A percentile compares a stretch with the other conserved stretches of the same genome.
These are phyloP conservation scores for Monopterus albus DNA, from an alignment of 2,113 vertebrate genomes.

Conservation along the genomic window DNA sequence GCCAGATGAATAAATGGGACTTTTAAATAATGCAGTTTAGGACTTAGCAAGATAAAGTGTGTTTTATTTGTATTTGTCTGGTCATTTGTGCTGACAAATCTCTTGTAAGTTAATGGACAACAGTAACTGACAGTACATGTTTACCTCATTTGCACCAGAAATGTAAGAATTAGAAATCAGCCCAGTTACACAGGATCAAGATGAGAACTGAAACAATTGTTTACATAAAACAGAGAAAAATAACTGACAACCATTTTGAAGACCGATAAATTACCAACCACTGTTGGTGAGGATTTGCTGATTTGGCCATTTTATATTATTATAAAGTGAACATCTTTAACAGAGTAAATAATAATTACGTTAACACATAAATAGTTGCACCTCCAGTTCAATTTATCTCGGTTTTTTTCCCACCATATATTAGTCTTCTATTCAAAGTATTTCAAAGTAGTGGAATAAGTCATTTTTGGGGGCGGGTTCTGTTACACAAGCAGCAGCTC, in stretches of 20 bases:
- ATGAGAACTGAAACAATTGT: too few species aligned
- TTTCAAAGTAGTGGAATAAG: neutral
- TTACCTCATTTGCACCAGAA: conserved; percentile 13
- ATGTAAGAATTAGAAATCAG: neutral
- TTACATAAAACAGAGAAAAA: too few species aligned
- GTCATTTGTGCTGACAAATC: conserved; percentile 17
- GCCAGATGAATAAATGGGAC: neutral
- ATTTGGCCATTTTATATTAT: too few species aligned
- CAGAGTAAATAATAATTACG: too few species aligned
- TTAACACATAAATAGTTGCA: too few species aligned
- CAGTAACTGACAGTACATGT: conserved; percentile 16
- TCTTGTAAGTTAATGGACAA: conserved; percentile 31
- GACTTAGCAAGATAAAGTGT: neutral
- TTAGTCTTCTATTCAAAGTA: neutral
- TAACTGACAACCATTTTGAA: too few species aligned
- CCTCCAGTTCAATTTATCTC: neutral
- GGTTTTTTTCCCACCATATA: conserved; percentile 6
- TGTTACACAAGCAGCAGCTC: conserved; percentile 15
- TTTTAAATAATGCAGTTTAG: conserved; percentile 23
- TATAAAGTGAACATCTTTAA: too few species aligned
- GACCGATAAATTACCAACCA: too few species aligned
- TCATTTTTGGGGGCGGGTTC: neutral
- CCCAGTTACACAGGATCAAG: neutral
- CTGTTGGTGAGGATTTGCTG: too few species aligned
- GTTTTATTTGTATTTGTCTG: conserved; percentile 12